Evolutionary conservation across 2,888 invertebrate species (phyloP).

Genomic region (Cinara cedri): DNA sequence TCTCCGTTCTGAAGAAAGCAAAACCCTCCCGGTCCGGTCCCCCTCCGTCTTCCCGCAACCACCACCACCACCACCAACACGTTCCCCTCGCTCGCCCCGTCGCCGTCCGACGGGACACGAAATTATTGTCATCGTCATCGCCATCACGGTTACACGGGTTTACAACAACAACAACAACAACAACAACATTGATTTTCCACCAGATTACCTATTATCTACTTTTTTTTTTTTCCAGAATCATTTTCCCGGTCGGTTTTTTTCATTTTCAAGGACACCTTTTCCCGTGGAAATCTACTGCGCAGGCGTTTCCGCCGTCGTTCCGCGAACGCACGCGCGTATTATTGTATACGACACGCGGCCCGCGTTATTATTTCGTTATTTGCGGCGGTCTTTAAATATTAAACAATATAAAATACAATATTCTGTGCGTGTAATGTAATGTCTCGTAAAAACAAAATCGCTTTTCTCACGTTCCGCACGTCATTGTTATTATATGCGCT

Average conservation of each 20-base stretch:
- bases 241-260: constrained; percentile 16
- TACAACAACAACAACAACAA: background rate
- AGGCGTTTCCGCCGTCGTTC: background rate
- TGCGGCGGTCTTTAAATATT: too few species aligned
- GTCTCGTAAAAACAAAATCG: background rate
- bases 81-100: too few species aligned
- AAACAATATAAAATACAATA: background rate
- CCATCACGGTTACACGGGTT: constrained; percentile 34
- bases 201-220: background rate
- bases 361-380: too few species aligned
- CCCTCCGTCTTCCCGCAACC: background rate
- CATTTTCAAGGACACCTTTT: constrained; percentile 37
- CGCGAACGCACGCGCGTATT: background rate
- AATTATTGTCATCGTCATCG: constrained; percentile 24
- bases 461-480: background rate
- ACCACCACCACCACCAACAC: background rate
- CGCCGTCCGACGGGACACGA: background rate
- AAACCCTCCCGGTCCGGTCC: background rate
- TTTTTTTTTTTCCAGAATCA: constrained; percentile 17
- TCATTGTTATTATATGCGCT: background rate
- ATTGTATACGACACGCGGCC: too few species aligned
- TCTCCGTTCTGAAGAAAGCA: constrained; percentile 42
- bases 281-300: background rate
- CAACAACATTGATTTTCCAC: constrained; percentile 45
- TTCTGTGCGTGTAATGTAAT: background rate